A percentile compares a stretch with the other conserved stretches of the same genome.
phyloP scores from a whole-genome alignment of 2,113 vertebrate genomes.

The Bungarus multicinctus region DNA sequence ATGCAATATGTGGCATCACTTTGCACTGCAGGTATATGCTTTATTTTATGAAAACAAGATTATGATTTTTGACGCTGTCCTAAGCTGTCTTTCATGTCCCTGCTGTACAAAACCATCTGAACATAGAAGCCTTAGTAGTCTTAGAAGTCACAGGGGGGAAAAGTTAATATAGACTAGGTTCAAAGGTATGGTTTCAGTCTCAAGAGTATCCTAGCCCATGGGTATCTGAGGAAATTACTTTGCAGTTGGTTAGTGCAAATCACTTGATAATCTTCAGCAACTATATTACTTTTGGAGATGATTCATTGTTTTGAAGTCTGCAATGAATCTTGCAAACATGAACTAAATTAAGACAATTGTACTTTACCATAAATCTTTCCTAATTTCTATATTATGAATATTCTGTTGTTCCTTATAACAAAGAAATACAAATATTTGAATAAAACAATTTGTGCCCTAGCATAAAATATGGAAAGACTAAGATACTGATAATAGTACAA shows the following conservation, averaged over 20 bases:
- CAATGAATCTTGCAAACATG: neutral
- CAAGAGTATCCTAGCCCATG: neutral
- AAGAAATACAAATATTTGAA: neutral
- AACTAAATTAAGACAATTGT: neutral
- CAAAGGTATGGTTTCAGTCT: neutral
- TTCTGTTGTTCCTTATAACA: neutral
- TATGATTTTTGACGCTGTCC: neutral
- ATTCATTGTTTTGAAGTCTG: neutral
- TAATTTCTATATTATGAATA: slow-evolving; percentile 6
- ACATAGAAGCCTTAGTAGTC: neutral
- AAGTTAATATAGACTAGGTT: neutral
- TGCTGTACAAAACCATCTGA: no score
- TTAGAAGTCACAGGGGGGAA: no score
- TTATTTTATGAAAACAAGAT: neutral
- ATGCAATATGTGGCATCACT: no score
- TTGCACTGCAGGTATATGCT: neutral
- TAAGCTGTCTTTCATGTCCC: neutral
- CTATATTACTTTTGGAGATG: neutral
- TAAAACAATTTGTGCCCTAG: neutral
- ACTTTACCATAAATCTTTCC: neutral
- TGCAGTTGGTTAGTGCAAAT: neutral
- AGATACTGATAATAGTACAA: neutral
- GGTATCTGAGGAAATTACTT: neutral
- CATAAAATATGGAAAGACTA: slow-evolving; percentile 1
- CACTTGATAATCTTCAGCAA: neutral